Base-by-base conservation (phyloP, 2,797 vertebrate species). In the Jordanella pulchra region DNA sequence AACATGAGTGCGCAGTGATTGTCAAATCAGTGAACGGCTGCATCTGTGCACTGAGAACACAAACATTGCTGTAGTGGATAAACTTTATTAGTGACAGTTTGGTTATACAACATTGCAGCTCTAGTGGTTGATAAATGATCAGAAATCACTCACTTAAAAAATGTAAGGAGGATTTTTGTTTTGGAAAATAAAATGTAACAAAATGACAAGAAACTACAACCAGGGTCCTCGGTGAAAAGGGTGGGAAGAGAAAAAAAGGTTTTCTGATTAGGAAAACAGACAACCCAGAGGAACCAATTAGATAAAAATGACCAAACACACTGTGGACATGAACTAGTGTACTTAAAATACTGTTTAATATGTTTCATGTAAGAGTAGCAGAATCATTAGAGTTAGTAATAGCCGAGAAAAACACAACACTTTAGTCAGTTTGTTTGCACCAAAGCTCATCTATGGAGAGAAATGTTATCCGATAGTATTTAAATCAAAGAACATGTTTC, bases 11-110 rank as follows among this genome's bases (percentile, higher is more conserved):
- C 15, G 17, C 15, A 28, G 55, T 30, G 55, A 30, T 15, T 28
- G 4, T 58, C 27, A 58, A 4, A 14, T 5, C 14, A 58, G 28
- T 58, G 30, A 32, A 28, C 17, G 44, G 11, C 7, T 69, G 13
- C 56, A 69, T 45, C 28, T 69, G 10, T 18, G 47, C 47, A 39
- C 15, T 14, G 7, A 64, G 12, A 50, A 67, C 45, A 79, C 60
- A 61, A 4, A 65, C 21, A 50, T 4, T 10, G 69, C 63, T 32
- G 32, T 17, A 79, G 71, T 85, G 64, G 39, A 72, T 80, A 71
- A 80, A 66, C 44, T 91, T 91, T 91, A 92, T 92, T 93, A 53
- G 23, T 77, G 56, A 79, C 63, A 72, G 55, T 67, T 85, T 75
- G 25, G 71, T 74, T 78, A 73, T 81, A 83, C 75, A 68, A 68